Base-by-base conservation (phyloP, 92 coral and sea anemone genomes). In the Diadumene lineata region DNA sequence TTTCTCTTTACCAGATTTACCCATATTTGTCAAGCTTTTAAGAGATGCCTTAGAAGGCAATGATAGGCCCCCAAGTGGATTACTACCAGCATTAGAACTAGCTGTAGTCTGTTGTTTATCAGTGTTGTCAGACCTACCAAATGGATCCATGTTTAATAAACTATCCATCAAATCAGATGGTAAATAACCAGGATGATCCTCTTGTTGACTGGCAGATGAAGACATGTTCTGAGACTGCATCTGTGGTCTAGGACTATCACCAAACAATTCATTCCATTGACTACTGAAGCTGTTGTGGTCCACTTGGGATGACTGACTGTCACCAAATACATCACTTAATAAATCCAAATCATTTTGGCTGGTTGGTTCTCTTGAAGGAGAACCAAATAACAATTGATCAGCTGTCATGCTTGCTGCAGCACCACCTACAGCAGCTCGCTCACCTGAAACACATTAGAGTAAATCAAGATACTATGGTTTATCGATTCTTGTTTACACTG, bases 81-180 rank as follows among this genome's bases (percentile, higher is more conserved):
- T 56, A 26, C 55, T 32, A 33, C 81, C 23, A 2, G 69, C 26
- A 13, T 44, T 34, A 1, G 70, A 22, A 31, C 28, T 28, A 15
- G 69, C 79, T 38, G 48, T 38, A 13, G 48, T 6, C 28, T 53
- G 31, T 8, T 22, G 31, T 34, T 33, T 22, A 2, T 82, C 50
- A 16, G 50, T 32, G 26, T 46, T 32, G 44, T 29, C 33, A 17
- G 86, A 65, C 1, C 64, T 60, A 11, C 80, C 89, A 64, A 79
- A 90, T 11, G 93, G 97, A 66, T 94, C 98, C 71, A 94, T 80
- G 26, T 80, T 81, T 33, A 90, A 79, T 77, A 94, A 76, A 69
- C 92, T 92, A 79, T 94, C 96, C 56, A 94, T 92, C 60, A 94
- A 85, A 68, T 94, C 98, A 8, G 98, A 94, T 6, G 98, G 98